Conservation (phyloP, 1,140 invertebrate species). For the Cephus cinctus region DNA sequence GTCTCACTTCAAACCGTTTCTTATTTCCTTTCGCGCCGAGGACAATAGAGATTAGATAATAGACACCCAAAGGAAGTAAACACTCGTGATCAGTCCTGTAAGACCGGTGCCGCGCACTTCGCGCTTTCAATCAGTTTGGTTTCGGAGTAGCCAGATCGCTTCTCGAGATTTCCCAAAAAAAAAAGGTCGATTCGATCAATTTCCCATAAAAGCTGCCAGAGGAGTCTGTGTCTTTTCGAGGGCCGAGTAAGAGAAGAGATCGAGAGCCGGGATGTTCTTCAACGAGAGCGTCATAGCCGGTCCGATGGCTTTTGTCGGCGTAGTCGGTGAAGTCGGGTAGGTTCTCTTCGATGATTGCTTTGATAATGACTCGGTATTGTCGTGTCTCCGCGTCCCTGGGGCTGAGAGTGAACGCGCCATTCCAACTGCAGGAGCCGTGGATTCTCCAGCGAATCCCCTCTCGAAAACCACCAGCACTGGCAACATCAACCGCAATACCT, state of each 20-base stretch:
- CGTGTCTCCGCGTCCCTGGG: too few species aligned
- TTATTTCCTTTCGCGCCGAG: conserved; percentile 15
- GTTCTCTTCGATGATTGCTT: conserved; percentile 38
- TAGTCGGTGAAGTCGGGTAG: conserved; percentile 36
- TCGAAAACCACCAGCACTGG: neutral
- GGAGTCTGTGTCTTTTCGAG: too few species aligned
- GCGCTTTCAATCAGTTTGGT: too few species aligned
- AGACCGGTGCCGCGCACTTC: too few species aligned
- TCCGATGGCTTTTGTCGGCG: conserved; percentile 44
- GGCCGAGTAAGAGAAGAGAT: too few species aligned
- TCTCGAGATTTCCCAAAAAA: too few species aligned
- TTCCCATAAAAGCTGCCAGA: too few species aligned
- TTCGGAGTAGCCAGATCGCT: too few species aligned
- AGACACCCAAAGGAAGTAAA: too few species aligned
- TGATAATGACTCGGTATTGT: conserved; percentile 42
- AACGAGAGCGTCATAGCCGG: conserved; percentile 40
- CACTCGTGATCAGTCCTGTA: too few species aligned
- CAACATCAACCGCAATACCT: neutral
- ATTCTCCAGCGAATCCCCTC: neutral
- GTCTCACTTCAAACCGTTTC: conserved; percentile 48
- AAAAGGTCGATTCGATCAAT: too few species aligned
- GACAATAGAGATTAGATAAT: conserved; percentile 5
- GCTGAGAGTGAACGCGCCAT: too few species aligned
- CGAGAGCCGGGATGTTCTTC: conserved; percentile 29
- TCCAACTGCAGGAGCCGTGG: neutral